These are phyloP conservation scores for Drosophila chauvacae DNA, from an alignment of 1,140 invertebrate genomes.

Conservation along the genomic window DNA sequence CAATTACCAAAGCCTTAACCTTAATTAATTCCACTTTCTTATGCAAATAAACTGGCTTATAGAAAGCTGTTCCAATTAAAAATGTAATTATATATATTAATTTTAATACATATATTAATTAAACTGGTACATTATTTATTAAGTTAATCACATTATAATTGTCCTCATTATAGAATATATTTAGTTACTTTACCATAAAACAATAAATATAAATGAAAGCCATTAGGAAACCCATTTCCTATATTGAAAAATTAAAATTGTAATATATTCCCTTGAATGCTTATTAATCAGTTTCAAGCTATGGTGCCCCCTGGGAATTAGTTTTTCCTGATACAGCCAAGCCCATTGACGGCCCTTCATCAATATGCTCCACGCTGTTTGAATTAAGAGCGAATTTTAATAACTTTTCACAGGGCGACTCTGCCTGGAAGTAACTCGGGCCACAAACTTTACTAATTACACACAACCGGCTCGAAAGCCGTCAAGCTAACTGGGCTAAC, in stretches of 20 bases:
- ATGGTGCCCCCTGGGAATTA: slow-evolving; percentile 4
- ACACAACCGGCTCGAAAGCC: slow-evolving; percentile 17
- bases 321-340: slow-evolving; percentile 11
- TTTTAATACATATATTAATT: no score
- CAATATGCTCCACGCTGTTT: slow-evolving; percentile 39
- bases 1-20: not conserved
- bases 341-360: slow-evolving; percentile 30
- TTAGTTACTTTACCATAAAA: not conserved
- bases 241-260: not conserved
- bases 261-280: not conserved
- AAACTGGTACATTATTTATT: no score
- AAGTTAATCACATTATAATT: not conserved
- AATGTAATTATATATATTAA: not conserved
- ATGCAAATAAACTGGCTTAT: not conserved
- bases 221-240: not conserved
- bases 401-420: slow-evolving; percentile 34
- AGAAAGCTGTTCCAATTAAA: not conserved
- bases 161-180: not conserved
- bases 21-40: not conserved
- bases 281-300: slow-evolving; percentile 9
- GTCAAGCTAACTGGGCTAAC: slow-evolving; percentile 29
- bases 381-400: slow-evolving; percentile 49
- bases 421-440: slow-evolving; percentile 25
- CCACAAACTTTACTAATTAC: slow-evolving; percentile 66
- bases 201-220: not conserved